Evolutionary conservation across 2,113 vertebrate genomes (phyloP).

Genomic region (Boleophthalmus pectinirostris): DNA sequence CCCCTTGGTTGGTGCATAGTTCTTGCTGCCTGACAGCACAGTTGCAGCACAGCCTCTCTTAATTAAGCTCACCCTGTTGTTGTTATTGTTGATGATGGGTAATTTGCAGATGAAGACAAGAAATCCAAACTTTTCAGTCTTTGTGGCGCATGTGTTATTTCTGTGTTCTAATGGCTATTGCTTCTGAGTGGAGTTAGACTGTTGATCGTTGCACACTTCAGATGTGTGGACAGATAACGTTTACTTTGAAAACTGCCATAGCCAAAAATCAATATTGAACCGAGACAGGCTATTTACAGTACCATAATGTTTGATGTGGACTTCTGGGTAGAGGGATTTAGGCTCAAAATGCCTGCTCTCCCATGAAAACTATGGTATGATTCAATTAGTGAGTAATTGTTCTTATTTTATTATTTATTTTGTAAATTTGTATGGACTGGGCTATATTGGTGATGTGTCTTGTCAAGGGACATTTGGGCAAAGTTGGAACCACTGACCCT

Average conservation of each 20-base stretch:
- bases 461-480: too few species aligned
- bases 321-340: neutral
- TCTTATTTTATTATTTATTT: neutral
- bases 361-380: neutral
- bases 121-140: slow-evolving; percentile 28
- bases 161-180: slow-evolving; percentile 26
- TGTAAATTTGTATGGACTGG: neutral
- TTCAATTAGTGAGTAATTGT: neutral
- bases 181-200: slow-evolving; percentile 39
- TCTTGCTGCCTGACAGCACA: slow-evolving; percentile 47
- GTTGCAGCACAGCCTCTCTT: slow-evolving; percentile 46
- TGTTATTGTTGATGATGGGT: slow-evolving; percentile 12
- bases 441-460: too few species aligned
- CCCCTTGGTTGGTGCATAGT: slow-evolving; percentile 30
- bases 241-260: slow-evolving; percentile 35
- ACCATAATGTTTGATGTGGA: slow-evolving; percentile 48
- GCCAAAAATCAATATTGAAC: slow-evolving; percentile 63
- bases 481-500: neutral
- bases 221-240: slow-evolving; percentile 44
- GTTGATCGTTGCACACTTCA: slow-evolving; percentile 23
- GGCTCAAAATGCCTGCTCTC: neutral
- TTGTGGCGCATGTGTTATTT: slow-evolving; percentile 19
- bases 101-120: slow-evolving; percentile 40
- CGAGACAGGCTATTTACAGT: slow-evolving; percentile 56
- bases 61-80: slow-evolving; percentile 45